A percentile compares a stretch with the other conserved stretches of the same genome.
phyloP scores from a whole-genome alignment of 2,888 invertebrate species.

The Trichogramma dendrolimi region DNA sequence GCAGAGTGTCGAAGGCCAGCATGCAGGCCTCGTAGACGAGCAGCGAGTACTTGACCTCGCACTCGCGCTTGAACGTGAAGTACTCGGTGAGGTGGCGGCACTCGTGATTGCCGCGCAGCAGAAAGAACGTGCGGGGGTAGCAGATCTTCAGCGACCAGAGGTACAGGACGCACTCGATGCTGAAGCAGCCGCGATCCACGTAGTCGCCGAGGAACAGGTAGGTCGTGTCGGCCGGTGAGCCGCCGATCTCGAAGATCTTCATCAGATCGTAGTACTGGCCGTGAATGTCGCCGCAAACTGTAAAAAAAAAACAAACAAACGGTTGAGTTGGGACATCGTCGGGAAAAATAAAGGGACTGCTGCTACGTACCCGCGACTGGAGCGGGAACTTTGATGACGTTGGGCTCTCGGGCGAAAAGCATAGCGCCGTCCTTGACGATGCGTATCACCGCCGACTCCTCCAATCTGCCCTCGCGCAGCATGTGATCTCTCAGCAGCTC shows the following conservation, averaged over 20 bases:
- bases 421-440: constrained; percentile 9
- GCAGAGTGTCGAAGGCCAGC: constrained; percentile 25
- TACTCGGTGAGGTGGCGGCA: constrained; percentile 1
- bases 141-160: neutral
- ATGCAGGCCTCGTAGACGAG: constrained; percentile 21
- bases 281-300: neutral
- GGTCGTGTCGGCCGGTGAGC: neutral
- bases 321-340: neutral
- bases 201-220: constrained; percentile 5
- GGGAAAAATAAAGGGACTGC: neutral
- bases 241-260: constrained; percentile 1
- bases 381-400: constrained; percentile 6
- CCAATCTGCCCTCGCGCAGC: constrained; percentile 12
- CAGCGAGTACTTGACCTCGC: constrained; percentile 14
- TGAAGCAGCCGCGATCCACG: constrained; percentile 1
- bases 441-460: constrained; percentile 7
- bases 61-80: neutral
- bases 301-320: constrained; percentile 4
- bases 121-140: neutral
- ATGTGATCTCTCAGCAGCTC: constrained; percentile 17
- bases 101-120: constrained; percentile 4
- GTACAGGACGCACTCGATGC: constrained; percentile 2
- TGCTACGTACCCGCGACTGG: constrained; percentile 11
- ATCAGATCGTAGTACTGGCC: constrained; percentile 6
- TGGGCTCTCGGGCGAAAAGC: constrained; percentile 12